phyloP scores from a whole-genome alignment of 2,797 vertebrate genomes.

The Momotus momota region DNA sequence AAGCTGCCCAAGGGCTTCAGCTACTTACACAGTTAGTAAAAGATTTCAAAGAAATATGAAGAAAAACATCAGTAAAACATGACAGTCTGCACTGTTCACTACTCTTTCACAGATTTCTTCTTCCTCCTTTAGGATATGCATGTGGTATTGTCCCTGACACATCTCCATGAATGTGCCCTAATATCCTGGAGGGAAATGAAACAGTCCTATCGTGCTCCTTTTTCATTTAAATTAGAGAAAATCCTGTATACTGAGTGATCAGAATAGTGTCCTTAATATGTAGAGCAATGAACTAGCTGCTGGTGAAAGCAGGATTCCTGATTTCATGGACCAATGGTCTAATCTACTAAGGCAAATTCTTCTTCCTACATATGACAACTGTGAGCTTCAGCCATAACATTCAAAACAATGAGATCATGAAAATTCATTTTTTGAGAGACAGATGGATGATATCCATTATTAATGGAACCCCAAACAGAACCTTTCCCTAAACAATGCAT shows the following conservation, averaged over 20 bases:
- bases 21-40: background rate
- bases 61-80: background rate
- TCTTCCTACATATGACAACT: slow-evolving; percentile 60
- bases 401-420: slow-evolving; percentile 72
- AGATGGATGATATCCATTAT: slow-evolving; percentile 78
- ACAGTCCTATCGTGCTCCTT: slow-evolving; percentile 52
- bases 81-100: background rate
- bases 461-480: slow-evolving; percentile 66
- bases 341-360: slow-evolving; percentile 67
- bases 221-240: slow-evolving; percentile 68
- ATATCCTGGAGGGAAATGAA: slow-evolving; percentile 72
- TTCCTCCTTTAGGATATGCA: slow-evolving; percentile 15
- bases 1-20: background rate
- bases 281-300: slow-evolving; percentile 15
- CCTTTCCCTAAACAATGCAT: slow-evolving; percentile 47
- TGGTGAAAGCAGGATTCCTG: slow-evolving; percentile 33
- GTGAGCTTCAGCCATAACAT: slow-evolving; percentile 54
- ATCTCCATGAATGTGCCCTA: slow-evolving; percentile 28
- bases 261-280: slow-evolving; percentile 44
- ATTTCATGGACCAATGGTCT: slow-evolving; percentile 69
- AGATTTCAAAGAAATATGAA: slow-evolving; percentile 32
- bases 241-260: slow-evolving; percentile 8
- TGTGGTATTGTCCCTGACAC: slow-evolving; percentile 14
- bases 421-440: slow-evolving; percentile 74
- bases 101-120: background rate